These are phyloP conservation scores for Brachypodius melanocephalos DNA, from an alignment of 2,113 vertebrate genomes.

Conservation along the genomic window DNA sequence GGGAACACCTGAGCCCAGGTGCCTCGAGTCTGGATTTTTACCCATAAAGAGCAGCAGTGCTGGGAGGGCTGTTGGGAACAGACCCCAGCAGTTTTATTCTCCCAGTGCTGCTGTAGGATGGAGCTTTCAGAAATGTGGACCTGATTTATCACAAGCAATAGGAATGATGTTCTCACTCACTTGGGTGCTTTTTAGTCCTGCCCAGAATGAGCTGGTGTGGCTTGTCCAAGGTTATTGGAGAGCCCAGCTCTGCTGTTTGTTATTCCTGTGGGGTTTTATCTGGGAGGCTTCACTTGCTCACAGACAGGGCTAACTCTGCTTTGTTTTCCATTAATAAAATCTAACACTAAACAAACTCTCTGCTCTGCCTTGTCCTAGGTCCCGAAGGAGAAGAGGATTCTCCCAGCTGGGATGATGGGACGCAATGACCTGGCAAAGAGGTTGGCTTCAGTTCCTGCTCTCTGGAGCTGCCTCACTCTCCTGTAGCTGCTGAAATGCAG, in stretches of 20 bases:
- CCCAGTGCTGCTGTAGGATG: neutral
- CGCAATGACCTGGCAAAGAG: conserved; percentile 85
- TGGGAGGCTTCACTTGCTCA: neutral
- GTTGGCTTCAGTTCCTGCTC: conserved; percentile 67
- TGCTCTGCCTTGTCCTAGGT: conserved; percentile 66
- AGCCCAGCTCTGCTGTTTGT: neutral
- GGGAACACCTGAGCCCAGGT: neutral
- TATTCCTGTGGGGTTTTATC: neutral
- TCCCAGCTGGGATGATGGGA: conserved; percentile 71
- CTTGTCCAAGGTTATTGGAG: neutral
- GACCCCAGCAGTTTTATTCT: neutral
- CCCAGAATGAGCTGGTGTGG: neutral
- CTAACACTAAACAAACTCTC: neutral
- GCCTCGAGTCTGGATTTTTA: neutral
- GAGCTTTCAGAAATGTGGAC: neutral
- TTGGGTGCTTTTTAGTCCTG: neutral
- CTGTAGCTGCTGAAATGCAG: conserved; percentile 29
- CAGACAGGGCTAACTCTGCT: neutral
- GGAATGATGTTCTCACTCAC: neutral
- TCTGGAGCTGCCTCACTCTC: neutral
- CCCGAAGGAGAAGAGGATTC: conserved; percentile 87
- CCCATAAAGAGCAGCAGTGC: neutral
- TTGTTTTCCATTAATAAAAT: neutral
- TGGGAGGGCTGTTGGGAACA: neutral
- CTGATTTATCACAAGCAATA: neutral